Base-by-base conservation (phyloP, 2,797 vertebrate genomes). In the Arremon aurantiirostris region DNA sequence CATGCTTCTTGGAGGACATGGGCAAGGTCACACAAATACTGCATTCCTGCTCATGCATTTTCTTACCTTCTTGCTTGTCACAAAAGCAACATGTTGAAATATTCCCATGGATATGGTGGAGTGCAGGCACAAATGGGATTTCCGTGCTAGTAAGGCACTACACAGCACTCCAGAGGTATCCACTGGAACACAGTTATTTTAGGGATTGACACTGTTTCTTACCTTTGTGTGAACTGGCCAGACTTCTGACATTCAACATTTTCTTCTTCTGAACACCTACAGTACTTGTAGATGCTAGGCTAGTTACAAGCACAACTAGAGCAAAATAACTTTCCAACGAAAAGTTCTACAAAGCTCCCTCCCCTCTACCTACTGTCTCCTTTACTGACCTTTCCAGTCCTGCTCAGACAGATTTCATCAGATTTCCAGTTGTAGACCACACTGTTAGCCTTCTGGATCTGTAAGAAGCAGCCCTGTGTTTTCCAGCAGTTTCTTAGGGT, bases 211-310 rank as follows among this genome's bases (percentile, higher is more conserved):
- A 12, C 8, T 11, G 3, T 59, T 93, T 86, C 49, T 24, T 27
- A 49, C 4, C 14, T 41, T 30, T 0, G 0, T 32, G 16, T 69
- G 63, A 78, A n/a, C 10, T 30, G n/a, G 18, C 13, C 47, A 50
- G 35, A 53, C 8, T 87, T 77, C 37, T 49, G 53, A 27, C 14
- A 32, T 28, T 46, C 34, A 37, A 5, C 0, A 0, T 69, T 86
- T 87, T 44, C 47, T 72, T 77, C 34, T 24, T 39, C 22, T 28
- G 47, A 59, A 19, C 12, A 63, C 18, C 12, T 68, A 6, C 68
- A 59, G 26, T 49, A 35, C 56, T 34, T 32, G 39, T 5, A 80
- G 35, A n/a, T 68, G 16, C 18, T 47, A 47, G 34, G 6, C 26
- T 66, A n/a, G 5, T n/a, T 37, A 44, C 12, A 41, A 42, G 22